These are phyloP conservation scores for Labrus mixtus DNA, from an alignment of 2,113 vertebrate genomes.

Conservation along the genomic window DNA sequence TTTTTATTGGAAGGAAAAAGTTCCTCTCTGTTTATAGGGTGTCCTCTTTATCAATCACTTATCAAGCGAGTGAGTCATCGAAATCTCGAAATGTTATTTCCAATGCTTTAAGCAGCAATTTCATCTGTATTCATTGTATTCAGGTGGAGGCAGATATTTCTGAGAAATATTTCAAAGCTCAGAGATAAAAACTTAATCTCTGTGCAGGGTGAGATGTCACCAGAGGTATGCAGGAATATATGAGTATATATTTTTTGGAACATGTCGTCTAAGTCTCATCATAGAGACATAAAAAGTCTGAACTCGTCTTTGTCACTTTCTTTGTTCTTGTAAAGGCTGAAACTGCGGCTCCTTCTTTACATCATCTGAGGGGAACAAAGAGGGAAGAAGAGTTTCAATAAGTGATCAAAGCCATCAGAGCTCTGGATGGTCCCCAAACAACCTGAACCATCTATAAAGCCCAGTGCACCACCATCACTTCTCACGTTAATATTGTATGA, in stretches of 20 bases:
- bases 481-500: background rate
- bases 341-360: background rate
- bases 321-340: background rate
- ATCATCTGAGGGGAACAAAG: slow-evolving; percentile 2
- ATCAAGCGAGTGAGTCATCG: too few relatives aligned
- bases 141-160: background rate
- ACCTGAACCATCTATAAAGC: background rate
- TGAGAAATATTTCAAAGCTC: background rate
- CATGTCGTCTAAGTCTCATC: slow-evolving; percentile 5
- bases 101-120: background rate
- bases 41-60: too few relatives aligned
- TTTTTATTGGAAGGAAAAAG: too few relatives aligned
- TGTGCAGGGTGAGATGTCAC: background rate
- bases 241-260: background rate
- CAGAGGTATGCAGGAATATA: background rate
- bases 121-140: background rate
- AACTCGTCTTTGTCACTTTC: slow-evolving; percentile 3
- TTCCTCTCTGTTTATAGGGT: too few relatives aligned
- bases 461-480: background rate
- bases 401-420: background rate
- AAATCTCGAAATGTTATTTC: too few relatives aligned
- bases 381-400: background rate
- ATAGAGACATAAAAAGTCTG: background rate
- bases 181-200: background rate
- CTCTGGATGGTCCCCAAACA: background rate